Evolutionary conservation across 1,140 invertebrate species (phyloP).

Genomic region (Caenorhabditis tropicalis): DNA sequence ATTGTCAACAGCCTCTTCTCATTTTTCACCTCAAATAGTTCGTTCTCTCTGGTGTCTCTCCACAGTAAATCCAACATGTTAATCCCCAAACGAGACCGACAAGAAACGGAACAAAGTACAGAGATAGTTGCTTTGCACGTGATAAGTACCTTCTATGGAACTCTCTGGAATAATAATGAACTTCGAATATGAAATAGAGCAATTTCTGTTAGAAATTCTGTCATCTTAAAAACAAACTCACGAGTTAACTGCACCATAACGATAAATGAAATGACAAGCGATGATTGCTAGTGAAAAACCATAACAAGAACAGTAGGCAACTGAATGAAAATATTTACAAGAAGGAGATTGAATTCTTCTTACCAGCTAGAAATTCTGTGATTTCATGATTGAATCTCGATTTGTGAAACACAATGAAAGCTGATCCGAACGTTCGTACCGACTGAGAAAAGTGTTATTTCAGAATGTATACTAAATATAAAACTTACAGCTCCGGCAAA

Average conservation of each 20-base stretch:
- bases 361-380: not conserved
- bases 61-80: constrained; percentile 1
- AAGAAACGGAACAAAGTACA: not conserved
- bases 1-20: not conserved
- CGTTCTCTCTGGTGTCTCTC: not conserved
- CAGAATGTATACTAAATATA: too few relatives aligned
- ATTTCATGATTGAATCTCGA: not conserved
- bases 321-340: not conserved
- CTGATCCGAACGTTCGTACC: not conserved
- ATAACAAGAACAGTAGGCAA: not conserved
- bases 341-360: too few relatives aligned
- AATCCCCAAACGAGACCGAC: not conserved
- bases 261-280: not conserved
- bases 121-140: not conserved
- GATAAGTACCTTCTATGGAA: not conserved
- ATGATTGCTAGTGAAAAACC: not conserved
- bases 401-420: not conserved
- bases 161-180: not conserved
- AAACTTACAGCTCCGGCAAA: not conserved
- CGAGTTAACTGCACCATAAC: not conserved
- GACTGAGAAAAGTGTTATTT: too few relatives aligned
- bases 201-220: too few relatives aligned
- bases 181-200: not conserved
- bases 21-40: not conserved
- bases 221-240: not conserved